Base-by-base conservation (phyloP, 2,888 invertebrate genomes). In the Zaprionus obscuricornis region DNA sequence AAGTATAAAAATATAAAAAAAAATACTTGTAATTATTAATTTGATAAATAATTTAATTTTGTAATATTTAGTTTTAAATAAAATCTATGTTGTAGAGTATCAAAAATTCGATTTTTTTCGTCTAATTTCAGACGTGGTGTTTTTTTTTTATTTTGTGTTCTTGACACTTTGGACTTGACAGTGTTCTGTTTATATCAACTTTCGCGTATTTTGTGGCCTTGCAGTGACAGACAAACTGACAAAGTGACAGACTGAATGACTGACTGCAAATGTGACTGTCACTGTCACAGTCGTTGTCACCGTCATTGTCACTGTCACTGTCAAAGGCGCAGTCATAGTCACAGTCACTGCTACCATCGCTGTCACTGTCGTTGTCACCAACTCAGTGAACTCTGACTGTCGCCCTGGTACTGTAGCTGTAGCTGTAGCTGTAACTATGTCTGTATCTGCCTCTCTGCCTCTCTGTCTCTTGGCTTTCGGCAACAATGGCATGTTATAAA, bases 251-350 rank as follows among this genome's bases (percentile, higher is more conserved):
- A 45, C 36, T 34, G 11, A 36, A 18, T 54, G 55, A 55, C 39
- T 45, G 74, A 45, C 74, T 68, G 59, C 54, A 27, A 54, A 42
- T 68, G 73, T 73, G 49, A 40, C 51, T 52, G 58, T 46, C 18
- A 22, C 14, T 34, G 34, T 39, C 10, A 24, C 24, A 31, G 56
- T 29, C 14, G 18, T 26, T 45, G 57, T 45, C 20, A 8, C 39
- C 22, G 43, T 31, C 17, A n/a, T 16, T 52, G 26, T 8, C 17
- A 11, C 5, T 31, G 57, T 22, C n/a, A 6, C 16, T 49, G 36
- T 47, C n/a, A n/a, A n/a, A n/a, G n/a, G n/a, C n/a, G n/a, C n/a
- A n/a, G n/a, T n/a, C n/a, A n/a, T n/a, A n/a, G n/a, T n/a, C 17
- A 17, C 55, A 20, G 55, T 39, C 13, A 13, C 20, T 50, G 36